Base-by-base conservation (phyloP, 2,113 vertebrate genomes). In the Eudyptes chrysolophus region DNA sequence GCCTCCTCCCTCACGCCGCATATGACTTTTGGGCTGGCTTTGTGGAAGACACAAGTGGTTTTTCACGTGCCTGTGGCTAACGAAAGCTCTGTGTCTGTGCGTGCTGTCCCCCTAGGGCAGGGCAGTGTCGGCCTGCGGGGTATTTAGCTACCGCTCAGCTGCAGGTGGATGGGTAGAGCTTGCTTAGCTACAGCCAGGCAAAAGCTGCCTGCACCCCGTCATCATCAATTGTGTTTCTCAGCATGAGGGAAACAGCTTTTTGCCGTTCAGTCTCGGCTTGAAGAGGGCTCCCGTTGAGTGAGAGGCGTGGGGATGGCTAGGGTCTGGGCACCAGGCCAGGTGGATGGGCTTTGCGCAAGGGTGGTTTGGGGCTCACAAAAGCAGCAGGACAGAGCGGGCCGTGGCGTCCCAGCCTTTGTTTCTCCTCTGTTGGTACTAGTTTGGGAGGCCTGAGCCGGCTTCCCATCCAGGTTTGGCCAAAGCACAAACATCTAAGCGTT, bases 171-270 rank as follows among this genome's bases (percentile, higher is more conserved):
- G 16, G 21, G 18, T 25, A 7, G 32, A 32, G 22, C 38, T 69
- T 13, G 16, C n/a, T 42, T 18, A 38, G 5, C 25, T 36, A 13
- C 46, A 1, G 13, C 11, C 12, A 2, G 51, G 42, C 46, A 16
- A 66, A 65, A 52, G 38, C 54, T 55, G 70, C 13, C 26, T 16
- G 65, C 25, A 7, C 11, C 17, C 17, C 42, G 2, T 10, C 16
- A 1, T 2, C 26, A 1, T 2, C 26, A 8, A 1, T 0, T 2
- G 32, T 1, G 0, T 27, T 66, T 30, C 30, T 70, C 36, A 29
- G 70, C 22, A 1, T 3, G 16, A 79, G 19, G 16, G 7, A n/a
- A 44, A 17, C 9, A 5, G 26, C 21, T 32, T 64, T 62, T 68
- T 58, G 72, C 32, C 69, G 20, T 4, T 6, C 7, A 21, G 74